A percentile compares a stretch with the other conserved stretches of the same genome.
Conservation (phyloP, 2,113 vertebrate genomes). For the Cromileptes altivelis region DNA sequence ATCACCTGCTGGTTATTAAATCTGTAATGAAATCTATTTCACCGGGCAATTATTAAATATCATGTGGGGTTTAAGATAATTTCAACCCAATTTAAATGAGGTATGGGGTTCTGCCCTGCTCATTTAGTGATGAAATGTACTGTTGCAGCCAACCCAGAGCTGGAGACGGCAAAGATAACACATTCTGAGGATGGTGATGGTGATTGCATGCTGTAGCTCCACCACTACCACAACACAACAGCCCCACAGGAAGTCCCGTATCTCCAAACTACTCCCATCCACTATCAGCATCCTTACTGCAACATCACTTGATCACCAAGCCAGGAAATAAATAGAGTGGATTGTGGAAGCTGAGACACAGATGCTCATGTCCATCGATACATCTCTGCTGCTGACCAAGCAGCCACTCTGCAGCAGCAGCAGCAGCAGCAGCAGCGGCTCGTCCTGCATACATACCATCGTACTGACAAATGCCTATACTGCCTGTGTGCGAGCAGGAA, state of each 20-base stretch:
- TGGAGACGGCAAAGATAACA: conserved; percentile 38
- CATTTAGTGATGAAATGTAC: conserved; percentile 21
- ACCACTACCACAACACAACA: conserved; percentile 10
- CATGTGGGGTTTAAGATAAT: neutral
- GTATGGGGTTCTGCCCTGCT: neutral
- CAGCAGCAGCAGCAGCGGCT: conserved; percentile 33
- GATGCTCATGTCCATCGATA: conserved; percentile 58
- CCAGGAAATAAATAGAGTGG: conserved; percentile 37
- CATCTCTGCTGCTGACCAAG: conserved; percentile 73
- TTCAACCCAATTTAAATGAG: neutral
- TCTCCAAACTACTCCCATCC: conserved; percentile 34
- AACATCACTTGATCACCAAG: conserved; percentile 50
- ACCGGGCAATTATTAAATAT: conserved; percentile 20
- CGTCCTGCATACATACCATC: conserved; percentile 45
- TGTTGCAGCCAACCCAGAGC: conserved; percentile 14
- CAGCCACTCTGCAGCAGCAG: conserved; percentile 69
- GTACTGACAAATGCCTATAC: conserved; percentile 24
- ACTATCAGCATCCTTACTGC: conserved; percentile 41
- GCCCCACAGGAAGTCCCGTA: conserved; percentile 34
- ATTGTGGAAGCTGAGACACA: conserved; percentile 44
- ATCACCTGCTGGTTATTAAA: conserved; percentile 46
- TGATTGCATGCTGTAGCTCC: conserved; percentile 3
- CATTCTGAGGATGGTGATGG: conserved; percentile 16
- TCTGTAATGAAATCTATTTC: conserved; percentile 33
- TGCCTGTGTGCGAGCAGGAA: conserved; percentile 3